These are phyloP conservation scores for Ostrea denselamellosa DNA, from an alignment of 1,140 invertebrate species.

Conservation along the genomic window DNA sequence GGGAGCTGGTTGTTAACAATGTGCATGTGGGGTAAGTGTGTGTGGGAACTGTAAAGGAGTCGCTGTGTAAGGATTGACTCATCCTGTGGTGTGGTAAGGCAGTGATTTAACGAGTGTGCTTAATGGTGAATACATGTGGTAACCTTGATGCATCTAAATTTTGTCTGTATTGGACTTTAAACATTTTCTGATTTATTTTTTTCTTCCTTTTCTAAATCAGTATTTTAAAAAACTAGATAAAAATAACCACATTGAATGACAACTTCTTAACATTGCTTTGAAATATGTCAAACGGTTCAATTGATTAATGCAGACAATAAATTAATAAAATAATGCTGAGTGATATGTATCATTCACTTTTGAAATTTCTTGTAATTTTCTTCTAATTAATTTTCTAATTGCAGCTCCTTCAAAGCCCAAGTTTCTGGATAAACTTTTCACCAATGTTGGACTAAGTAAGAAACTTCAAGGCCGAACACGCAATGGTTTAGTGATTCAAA, in stretches of 20 bases:
- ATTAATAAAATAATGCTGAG: no score
- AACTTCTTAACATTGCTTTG: no score
- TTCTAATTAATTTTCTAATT: conserved; percentile 50
- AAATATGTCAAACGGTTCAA: no score
- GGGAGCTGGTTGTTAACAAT: neutral
- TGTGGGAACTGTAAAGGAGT: neutral
- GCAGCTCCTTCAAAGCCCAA: conserved; percentile 68
- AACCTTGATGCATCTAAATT: neutral
- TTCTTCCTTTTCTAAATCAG: no score
- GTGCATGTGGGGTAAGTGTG: conserved; percentile 27
- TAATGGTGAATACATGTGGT: neutral
- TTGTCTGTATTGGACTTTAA: no score
- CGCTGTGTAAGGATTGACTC: neutral
- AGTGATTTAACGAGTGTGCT: neutral
- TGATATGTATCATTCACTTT: no score
- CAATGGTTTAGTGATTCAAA: conserved; percentile 40
- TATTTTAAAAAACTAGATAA: no score
- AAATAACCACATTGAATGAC: no score
- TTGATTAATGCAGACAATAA: no score
- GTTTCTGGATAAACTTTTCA: conserved; percentile 66
- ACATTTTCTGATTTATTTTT: no score
- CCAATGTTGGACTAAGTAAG: conserved; percentile 53
- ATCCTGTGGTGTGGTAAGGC: neutral
- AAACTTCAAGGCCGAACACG: conserved; percentile 49
- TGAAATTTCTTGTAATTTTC: no score